Evolutionary conservation across 2,797 vertebrate genomes (phyloP).

Genomic region (Sebastes reedi): DNA sequence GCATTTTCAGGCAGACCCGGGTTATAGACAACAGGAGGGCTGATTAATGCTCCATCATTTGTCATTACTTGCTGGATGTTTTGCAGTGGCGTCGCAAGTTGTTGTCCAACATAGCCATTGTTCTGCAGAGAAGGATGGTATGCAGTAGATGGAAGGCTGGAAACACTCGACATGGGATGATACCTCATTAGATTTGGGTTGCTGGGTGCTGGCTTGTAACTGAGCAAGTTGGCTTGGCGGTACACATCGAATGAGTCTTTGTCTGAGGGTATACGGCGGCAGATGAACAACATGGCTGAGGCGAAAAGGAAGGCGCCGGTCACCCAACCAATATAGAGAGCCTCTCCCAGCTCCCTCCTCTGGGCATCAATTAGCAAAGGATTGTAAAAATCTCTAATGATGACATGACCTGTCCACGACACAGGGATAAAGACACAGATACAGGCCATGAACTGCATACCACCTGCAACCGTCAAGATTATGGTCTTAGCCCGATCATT

Average conservation of each 20-base stretch:
- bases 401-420: constrained; percentile 87
- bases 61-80: constrained; percentile 30
- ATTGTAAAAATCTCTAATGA: constrained; percentile 90
- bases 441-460: constrained; percentile 84
- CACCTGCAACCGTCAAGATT: constrained; percentile 82
- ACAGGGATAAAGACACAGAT: constrained; percentile 88
- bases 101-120: constrained; percentile 31
- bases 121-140: constrained; percentile 38
- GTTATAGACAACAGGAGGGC: constrained; percentile 44
- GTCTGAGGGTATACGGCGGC: constrained; percentile 66
- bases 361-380: constrained; percentile 83
- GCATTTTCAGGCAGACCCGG: constrained; percentile 23
- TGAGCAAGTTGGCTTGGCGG: constrained; percentile 35
- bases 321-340: constrained; percentile 93
- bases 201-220: constrained; percentile 32
- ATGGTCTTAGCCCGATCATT: constrained; percentile 65
- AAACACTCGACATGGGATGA: constrained; percentile 51
- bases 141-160: constrained; percentile 34
- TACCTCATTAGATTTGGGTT: constrained; percentile 51
- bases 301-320: constrained; percentile 83
- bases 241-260: constrained; percentile 57
- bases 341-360: constrained; percentile 91
- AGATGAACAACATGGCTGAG: constrained; percentile 83
- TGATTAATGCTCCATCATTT: constrained; percentile 13
- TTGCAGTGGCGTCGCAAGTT: constrained; percentile 18